These are phyloP conservation scores for Troilus luridus DNA, from an alignment of 2,888 invertebrate species.

Conservation along the genomic window DNA sequence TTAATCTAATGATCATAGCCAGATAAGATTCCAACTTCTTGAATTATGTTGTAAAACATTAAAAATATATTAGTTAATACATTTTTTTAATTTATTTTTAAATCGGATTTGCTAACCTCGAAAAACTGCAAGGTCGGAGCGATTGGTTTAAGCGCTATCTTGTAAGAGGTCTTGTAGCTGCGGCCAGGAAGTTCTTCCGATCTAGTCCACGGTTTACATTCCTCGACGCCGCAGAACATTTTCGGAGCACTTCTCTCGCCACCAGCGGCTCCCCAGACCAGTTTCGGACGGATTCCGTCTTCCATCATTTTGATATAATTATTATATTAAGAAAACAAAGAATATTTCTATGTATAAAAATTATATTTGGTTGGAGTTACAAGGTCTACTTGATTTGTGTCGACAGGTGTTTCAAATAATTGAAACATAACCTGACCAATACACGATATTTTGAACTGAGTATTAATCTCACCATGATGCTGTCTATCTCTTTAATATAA, in stretches of 20 bases:
- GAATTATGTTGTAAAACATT: too few species aligned
- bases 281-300: not conserved
- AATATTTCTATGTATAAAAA: not conserved
- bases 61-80: not conserved
- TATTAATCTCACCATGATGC: too few species aligned
- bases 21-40: too few species aligned
- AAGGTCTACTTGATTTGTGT: not conserved
- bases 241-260: not conserved
- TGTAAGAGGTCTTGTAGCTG: constrained; percentile 60
- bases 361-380: not conserved
- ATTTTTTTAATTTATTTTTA: not conserved
- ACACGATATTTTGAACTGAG: too few species aligned
- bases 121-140: not conserved
- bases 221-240: constrained; percentile 37
- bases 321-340: not conserved
- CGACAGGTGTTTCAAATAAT: not conserved
- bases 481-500: not conserved
- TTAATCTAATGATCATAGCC: too few species aligned
- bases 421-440: not conserved
- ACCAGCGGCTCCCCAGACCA: constrained; percentile 24
- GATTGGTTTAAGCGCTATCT: constrained; percentile 49
- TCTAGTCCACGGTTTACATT: constrained; percentile 60
- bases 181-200: constrained; percentile 59
- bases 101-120: constrained; percentile 26
- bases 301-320: not conserved